Evolutionary conservation across 2,797 vertebrate species (phyloP), one percentile per base, ranked within the genome.

Genomic region (Balearica regulorum): DNA sequence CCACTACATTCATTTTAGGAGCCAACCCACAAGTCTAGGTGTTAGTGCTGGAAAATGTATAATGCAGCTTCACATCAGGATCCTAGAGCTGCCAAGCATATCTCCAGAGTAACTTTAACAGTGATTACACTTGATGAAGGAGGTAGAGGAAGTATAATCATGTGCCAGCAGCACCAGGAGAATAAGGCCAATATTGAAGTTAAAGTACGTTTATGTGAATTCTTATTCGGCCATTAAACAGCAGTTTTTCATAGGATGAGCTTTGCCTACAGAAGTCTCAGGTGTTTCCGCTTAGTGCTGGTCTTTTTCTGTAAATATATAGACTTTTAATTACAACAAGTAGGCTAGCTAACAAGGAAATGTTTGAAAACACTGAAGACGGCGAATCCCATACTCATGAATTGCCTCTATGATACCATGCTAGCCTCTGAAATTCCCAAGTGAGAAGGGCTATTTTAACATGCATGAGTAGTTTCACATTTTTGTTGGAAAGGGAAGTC

Each of bases 401-500:
- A 94, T 97, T 9, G 87, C 85, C 61, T 80, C 73, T 87, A 6
- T 55, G 82, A 86, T 93, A 79, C 70, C 62, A 84, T 41, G 49
- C 16, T 93, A 77, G 58, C 60, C 8, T 19, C 82, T 69, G 68
- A 94, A 94, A 95, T 51, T 84, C 66, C 46, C 83, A 89, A 14
- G 33, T 75, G 80, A 70, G 76, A 82, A 88, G 17, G 46, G 31
- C 33, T 87, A 33, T 70, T 80, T 75, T 87, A 90, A 90, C 69
- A 79, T 86, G 75, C 65, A 62, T 78, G 55, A 77, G 51, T 68
- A 64, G 43, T 92, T 97, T 92, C 88, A 89, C 92, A 55, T 94
- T 97, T 97, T 95, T 24, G 16, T 64, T 96, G 95, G 90, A 92
- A 93, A 87, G 95, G 93, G 93, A 93, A 96, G 85, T 75, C 88